These are phyloP conservation scores for Dicaeum eximium DNA, from an alignment of 2,113 vertebrate species.

Conservation along the genomic window DNA sequence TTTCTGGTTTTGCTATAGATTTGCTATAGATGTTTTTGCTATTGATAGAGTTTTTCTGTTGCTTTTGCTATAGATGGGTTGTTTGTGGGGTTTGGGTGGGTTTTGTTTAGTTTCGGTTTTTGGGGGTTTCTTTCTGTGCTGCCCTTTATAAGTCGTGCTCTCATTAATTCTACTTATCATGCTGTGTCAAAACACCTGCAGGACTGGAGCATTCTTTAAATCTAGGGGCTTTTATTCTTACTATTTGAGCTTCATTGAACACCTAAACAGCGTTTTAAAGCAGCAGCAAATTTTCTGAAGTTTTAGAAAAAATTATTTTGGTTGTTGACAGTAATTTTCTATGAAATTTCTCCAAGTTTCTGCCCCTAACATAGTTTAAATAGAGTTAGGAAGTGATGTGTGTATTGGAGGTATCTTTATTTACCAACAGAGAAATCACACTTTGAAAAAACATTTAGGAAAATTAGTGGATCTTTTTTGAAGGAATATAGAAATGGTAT, in stretches of 20 bases:
- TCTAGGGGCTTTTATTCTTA: not conserved
- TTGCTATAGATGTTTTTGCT: not conserved
- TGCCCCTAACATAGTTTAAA: not conserved
- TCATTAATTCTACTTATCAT: not conserved
- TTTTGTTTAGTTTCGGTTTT: not conserved
- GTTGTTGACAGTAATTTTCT: not conserved
- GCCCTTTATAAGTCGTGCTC: not conserved
- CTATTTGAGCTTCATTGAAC: not conserved
- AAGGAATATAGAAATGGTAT: not conserved
- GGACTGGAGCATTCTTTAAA: not conserved
- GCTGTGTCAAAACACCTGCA: not conserved
- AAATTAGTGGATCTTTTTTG: not conserved
- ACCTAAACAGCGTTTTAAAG: not conserved
- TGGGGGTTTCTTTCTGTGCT: not conserved
- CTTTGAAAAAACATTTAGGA: not conserved
- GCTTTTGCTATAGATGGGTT: not conserved
- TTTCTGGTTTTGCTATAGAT: too few relatives aligned
- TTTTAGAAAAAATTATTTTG: not conserved
- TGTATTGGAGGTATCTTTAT: not conserved
- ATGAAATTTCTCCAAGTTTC: not conserved
- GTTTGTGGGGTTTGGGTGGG: not conserved
- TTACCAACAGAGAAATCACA: not conserved
- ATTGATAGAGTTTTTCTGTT: accelerated
- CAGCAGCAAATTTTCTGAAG: not conserved
- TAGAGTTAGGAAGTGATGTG: not conserved